Base-by-base conservation (phyloP, 1,140 invertebrate genomes). In the Calliphora vicina region DNA sequence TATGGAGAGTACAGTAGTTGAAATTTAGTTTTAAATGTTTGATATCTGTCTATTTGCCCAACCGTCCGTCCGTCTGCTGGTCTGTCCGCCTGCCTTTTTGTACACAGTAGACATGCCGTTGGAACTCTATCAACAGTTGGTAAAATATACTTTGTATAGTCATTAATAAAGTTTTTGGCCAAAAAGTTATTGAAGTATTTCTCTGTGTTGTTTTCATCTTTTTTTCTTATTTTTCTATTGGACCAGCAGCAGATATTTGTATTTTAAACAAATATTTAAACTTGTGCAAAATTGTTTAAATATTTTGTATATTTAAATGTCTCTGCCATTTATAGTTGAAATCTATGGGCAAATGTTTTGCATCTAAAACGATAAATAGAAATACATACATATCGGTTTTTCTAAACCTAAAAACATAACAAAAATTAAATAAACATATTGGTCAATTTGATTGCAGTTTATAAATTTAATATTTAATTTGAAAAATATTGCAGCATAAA, bases 151-250 rank as follows among this genome's bases (percentile, higher is more conserved):
- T 78, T 78, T 78, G 74, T 78, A 23, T 43, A 78, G 74, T 78
- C 74, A 78, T 78, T 78, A 78, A 78, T 78, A 78, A 43, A 78
- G 74, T 78, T 78, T n/a, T 78, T 78, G 35, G 35, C 42, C 20
- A 45, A 23, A 67, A 2, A 67, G 61, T 23, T 67, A 23, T 67
- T 67, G 61, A 67, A 67, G 20, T 20, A 67, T 67, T 67, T 23
- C 50, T 57, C 50, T 57, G 5, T 15, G 13, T 15, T 57, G 50
- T 57, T 57, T 57, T 57, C 6, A 15, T 17, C 2, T 57, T 57
- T 57, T 57, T 15, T 57, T n/a, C 15, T n/a, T n/a, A n/a, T n/a
- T n/a, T n/a, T n/a, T 57, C n/a, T 17, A 2, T 57, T 35, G 35
- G 6, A 6, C 0, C 10, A 25, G 61, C 5, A 67, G 61, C 10